Conservation (phyloP, 2,797 vertebrate genomes). For the Choloepus didactylus region DNA sequence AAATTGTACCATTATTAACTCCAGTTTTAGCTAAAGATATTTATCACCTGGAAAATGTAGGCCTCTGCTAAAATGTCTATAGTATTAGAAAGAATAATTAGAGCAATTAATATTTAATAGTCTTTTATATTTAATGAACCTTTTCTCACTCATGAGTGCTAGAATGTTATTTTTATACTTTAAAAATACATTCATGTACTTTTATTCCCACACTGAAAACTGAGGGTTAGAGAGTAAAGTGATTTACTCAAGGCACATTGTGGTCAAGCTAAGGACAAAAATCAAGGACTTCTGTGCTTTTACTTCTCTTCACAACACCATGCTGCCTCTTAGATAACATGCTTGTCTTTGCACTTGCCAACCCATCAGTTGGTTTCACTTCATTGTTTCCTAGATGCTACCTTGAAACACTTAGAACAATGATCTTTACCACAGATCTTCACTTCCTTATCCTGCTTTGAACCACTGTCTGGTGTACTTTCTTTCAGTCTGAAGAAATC, state of each 20-base stretch:
- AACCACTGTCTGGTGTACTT: too few species aligned
- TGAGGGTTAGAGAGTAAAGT: not conserved
- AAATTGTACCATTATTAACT: not conserved
- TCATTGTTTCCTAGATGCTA: not conserved
- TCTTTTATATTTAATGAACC: not conserved
- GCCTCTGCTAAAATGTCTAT: not conserved
- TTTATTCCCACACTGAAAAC: not conserved
- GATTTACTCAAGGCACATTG: not conserved
- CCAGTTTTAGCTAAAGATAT: not conserved
- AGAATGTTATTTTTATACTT: not conserved
- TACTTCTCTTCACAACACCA: not conserved
- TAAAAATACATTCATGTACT: not conserved
- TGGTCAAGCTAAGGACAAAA: not conserved
- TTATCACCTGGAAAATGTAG: not conserved
- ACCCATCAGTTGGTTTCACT: not conserved
- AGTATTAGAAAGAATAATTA: not conserved
- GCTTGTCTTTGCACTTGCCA: not conserved
- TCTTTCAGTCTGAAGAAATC: too few species aligned
- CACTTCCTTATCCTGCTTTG: too few species aligned
- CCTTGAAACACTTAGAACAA: not conserved
- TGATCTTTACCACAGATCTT: not conserved
- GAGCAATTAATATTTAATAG: constrained; percentile 11
- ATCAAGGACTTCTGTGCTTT: not conserved
- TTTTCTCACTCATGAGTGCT: not conserved
- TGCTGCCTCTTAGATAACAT: not conserved